Evolutionary conservation across 1,140 invertebrate species (phyloP).

Genomic region (Drosophila auraria): DNA sequence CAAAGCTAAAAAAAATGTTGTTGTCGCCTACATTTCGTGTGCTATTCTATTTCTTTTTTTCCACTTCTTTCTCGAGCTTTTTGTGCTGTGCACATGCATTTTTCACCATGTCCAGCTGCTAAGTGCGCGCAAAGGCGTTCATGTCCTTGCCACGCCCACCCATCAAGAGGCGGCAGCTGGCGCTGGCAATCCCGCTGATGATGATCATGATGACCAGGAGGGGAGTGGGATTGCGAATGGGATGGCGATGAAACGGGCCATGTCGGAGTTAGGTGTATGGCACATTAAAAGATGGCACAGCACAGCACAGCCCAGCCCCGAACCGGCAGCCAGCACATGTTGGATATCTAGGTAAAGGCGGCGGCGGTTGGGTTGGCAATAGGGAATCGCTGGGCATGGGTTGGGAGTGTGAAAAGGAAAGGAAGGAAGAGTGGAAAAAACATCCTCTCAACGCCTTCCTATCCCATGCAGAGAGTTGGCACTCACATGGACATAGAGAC

Average conservation of each 20-base stretch:
- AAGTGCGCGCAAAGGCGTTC: constrained; percentile 60
- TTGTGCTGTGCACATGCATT: constrained; percentile 64
- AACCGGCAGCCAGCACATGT: constrained; percentile 52
- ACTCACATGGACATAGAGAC: constrained; percentile 50
- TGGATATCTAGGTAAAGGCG: constrained; percentile 51
- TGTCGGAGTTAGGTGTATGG: constrained; percentile 59
- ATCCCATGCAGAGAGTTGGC: constrained; percentile 52
- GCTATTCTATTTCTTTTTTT: constrained; percentile 37
- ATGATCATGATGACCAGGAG: constrained; percentile 42
- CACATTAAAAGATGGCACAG: constrained; percentile 72
- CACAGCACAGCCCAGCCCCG: constrained; percentile 9
- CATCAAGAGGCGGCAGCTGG: constrained; percentile 57
- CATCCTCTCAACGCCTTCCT: constrained; percentile 60
- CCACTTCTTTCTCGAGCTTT: constrained; percentile 25
- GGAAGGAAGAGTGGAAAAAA: constrained; percentile 35
- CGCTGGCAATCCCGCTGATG: constrained; percentile 40
- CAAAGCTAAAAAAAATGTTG: constrained; percentile 53
- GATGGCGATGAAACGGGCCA: constrained; percentile 26
- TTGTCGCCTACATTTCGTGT: constrained; percentile 69
- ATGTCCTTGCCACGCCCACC: constrained; percentile 59
- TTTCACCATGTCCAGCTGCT: constrained; percentile 63
- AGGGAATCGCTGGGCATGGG: constrained; percentile 12
- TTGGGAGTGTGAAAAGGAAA: not conserved
- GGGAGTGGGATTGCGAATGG: constrained; percentile 15
- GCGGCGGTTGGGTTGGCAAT: not conserved